A percentile compares a stretch with the other conserved stretches of the same genome.
These are phyloP conservation scores for Reticulitermes speratus DNA, from an alignment of 1,140 invertebrate species.

Conservation along the genomic window DNA sequence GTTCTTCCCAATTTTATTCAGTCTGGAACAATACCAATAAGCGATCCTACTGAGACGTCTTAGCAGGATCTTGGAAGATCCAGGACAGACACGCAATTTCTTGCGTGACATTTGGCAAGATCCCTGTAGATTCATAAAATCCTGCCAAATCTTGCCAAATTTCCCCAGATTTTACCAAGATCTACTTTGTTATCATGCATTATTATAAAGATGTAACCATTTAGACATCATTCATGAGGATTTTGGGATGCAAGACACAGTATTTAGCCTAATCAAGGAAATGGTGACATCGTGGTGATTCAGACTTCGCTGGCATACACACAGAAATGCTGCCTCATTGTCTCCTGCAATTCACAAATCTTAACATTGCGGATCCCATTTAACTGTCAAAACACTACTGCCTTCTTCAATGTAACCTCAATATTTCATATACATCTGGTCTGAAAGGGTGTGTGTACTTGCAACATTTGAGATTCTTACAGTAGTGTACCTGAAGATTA, in stretches of 20 bases:
- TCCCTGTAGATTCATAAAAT: not conserved
- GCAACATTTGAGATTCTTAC: no score
- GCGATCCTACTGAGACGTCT: conserved; percentile 11
- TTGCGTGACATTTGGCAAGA: conserved; percentile 5
- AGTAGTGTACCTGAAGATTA: no score
- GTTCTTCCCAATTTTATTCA: conserved; percentile 99
- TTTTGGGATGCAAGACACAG: not conserved
- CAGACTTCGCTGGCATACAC: not conserved
- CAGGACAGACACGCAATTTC: not conserved
- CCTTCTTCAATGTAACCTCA: no score
- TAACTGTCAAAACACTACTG: no score
- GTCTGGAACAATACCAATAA: conserved; percentile 51
- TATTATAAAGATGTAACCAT: not conserved
- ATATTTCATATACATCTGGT: no score
- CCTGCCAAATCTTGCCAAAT: not conserved
- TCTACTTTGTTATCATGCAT: not conserved
- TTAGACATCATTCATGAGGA: not conserved
- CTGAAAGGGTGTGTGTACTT: no score
- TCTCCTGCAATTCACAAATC: no score
- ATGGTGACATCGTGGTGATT: not conserved
- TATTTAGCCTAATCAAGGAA: not conserved
- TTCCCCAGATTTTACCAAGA: conserved; percentile 15
- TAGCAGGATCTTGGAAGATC: conserved; percentile 14
- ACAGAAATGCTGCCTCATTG: no score
- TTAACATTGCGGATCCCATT: no score